A percentile compares a stretch with the other conserved stretches of the same genome.
Evolutionary conservation across 2,888 invertebrate species (phyloP).

Genomic region (Coenonympha arcania): DNA sequence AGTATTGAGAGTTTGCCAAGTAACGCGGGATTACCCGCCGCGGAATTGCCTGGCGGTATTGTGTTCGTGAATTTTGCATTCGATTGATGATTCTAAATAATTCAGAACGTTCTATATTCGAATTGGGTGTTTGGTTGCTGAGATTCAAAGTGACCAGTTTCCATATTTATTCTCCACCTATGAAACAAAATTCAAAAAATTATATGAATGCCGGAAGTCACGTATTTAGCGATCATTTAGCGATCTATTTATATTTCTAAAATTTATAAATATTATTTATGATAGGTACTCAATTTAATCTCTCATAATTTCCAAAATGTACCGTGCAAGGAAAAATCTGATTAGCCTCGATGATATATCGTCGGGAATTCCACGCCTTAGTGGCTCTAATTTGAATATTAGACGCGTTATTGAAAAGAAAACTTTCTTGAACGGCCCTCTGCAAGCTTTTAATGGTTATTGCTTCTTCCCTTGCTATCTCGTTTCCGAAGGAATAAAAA

Average conservation of each 20-base stretch:
- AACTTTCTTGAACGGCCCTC: constrained; percentile 66
- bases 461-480: constrained; percentile 53
- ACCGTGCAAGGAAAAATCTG: constrained; percentile 57
- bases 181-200: too few relatives aligned
- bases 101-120: constrained; percentile 50
- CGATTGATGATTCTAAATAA: constrained; percentile 65
- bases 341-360: constrained; percentile 71
- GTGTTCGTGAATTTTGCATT: constrained; percentile 58
- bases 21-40: constrained; percentile 43
- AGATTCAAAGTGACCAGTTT: too few relatives aligned
- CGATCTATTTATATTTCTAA: too few relatives aligned
- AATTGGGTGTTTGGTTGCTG: too few relatives aligned
- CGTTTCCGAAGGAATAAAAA: constrained; percentile 40
- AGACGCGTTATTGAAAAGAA: constrained; percentile 74
- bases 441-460: constrained; percentile 70
- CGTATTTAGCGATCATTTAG: too few relatives aligned
- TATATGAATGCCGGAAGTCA: too few relatives aligned
- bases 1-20: constrained; percentile 69
- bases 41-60: constrained; percentile 49
- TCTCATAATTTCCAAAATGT: constrained; percentile 53
- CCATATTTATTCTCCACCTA: too few relatives aligned
- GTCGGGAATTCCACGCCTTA: constrained; percentile 63
- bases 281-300: constrained; percentile 58
- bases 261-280: constrained; percentile 22
- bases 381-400: constrained; percentile 72